Base-by-base conservation (phyloP, 2,888 invertebrate species). In the Drosophila imparisetae region DNA sequence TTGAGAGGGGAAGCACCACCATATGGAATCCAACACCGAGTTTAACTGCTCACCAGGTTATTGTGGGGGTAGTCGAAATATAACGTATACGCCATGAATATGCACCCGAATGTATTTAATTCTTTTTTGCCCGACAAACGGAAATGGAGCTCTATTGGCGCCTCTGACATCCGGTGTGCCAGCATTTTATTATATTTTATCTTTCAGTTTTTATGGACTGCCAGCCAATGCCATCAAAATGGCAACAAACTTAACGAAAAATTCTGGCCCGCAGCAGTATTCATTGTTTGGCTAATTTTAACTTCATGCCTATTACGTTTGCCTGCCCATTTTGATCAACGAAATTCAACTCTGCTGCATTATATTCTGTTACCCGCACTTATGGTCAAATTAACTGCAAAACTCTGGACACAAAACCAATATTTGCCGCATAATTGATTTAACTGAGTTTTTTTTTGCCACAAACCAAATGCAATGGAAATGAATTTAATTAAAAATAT, bases 1-100 rank as follows among this genome's bases (percentile, higher is more conserved):
- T 59, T 76, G 62, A 71, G 65, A 67, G 72, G 34, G 45, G 30
- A 38, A 32, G 48, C 62, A 10, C 7, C 49, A 29, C 29, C 38
- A 32, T 45, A 24, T 45, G 45, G 15, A 59, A 67, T 58, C 58
- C 50, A 36, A 36, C 65, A 58, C 64, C 29, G 15, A 27, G 49
- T 38, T 59, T 52, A 68, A 59, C 58, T 57, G 67, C 62, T 58
- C 49, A 34, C 54, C 42, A 64, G 53, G 64, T 71, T 77, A 66
- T 55, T 80, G 69, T 66, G 59, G 42, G 18, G 48, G 59, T 60
- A 61, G 52, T 40, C 52, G n/a, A 77, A 73, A 84, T 80, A 75
- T 73, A 64, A 74, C 78, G 73, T 80, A 85, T 83, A 68, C 83
- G 78, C 57, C 61, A 38, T 52, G 61, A 2, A 58, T 66, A 49